These are phyloP conservation scores for Odocoileus virginianus DNA, from an alignment of 2,113 vertebrate genomes.

Conservation along the genomic window DNA sequence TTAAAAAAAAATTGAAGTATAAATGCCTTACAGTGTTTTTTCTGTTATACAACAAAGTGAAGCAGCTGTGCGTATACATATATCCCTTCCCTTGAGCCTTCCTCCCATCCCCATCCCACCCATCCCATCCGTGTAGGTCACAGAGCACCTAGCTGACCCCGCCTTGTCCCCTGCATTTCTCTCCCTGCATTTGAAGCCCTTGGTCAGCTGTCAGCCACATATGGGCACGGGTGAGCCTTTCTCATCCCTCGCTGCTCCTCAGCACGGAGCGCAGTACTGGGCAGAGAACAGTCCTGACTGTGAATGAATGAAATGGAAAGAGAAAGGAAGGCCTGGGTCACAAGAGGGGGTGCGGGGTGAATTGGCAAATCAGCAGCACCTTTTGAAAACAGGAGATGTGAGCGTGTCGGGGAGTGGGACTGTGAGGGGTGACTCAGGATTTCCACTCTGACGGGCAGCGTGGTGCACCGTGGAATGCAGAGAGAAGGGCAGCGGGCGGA, in stretches of 20 bases:
- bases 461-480: too few species aligned
- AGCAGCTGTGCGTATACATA: background rate
- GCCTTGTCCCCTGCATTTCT: background rate
- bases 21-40: background rate
- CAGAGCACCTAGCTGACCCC: background rate
- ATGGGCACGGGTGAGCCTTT: too few species aligned
- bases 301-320: background rate
- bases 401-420: background rate
- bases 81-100: background rate
- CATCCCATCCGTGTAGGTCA: background rate
- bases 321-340: background rate
- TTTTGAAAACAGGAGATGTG: background rate
- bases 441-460: background rate
- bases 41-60: background rate
- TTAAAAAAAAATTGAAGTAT: background rate
- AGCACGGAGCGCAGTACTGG: background rate
- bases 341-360: too few species aligned
- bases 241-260: background rate
- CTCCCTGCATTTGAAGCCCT: too few species aligned
- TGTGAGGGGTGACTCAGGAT: background rate
- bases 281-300: too few species aligned
- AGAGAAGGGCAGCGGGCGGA: too few species aligned
- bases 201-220: background rate
- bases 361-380: background rate
- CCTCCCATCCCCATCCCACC: background rate